Evolutionary conservation across 2,888 invertebrate genomes (phyloP).

Genomic region (Morpho deidamia): DNA sequence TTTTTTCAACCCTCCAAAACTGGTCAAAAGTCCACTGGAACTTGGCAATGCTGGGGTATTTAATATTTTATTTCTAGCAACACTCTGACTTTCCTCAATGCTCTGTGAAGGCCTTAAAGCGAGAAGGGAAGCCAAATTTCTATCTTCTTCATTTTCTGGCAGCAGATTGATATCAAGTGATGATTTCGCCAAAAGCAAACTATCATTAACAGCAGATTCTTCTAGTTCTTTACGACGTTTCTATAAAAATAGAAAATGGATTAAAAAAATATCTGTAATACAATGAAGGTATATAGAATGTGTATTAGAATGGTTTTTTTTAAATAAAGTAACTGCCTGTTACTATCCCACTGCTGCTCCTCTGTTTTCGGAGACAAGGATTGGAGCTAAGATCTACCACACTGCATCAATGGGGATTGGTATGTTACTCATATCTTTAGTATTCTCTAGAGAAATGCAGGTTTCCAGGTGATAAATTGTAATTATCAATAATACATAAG

Average conservation of each 20-base stretch:
- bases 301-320: no score
- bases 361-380: no score
- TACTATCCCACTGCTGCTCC: no score
- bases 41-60: conserved; percentile 77
- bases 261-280: not conserved
- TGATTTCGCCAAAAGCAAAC: conserved; percentile 83
- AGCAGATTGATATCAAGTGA: conserved; percentile 88
- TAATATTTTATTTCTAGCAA: conserved; percentile 69
- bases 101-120: conserved; percentile 81
- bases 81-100: conserved; percentile 76
- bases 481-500: no score
- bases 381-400: no score
- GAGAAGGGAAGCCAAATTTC: conserved; percentile 86
- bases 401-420: no score
- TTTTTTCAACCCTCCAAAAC: conserved; percentile 76
- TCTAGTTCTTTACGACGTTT: conserved; percentile 87
- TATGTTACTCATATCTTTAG: no score
- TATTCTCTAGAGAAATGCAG: no score
- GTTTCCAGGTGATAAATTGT: no score
- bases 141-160: conserved; percentile 89
- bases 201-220: conserved; percentile 82
- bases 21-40: conserved; percentile 62
- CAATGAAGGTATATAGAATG: no score
- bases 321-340: no score
- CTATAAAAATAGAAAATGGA: conserved; percentile 35